These are phyloP conservation scores for Stigmatopora argus DNA, from an alignment of 2,113 vertebrate genomes.

Conservation along the genomic window DNA sequence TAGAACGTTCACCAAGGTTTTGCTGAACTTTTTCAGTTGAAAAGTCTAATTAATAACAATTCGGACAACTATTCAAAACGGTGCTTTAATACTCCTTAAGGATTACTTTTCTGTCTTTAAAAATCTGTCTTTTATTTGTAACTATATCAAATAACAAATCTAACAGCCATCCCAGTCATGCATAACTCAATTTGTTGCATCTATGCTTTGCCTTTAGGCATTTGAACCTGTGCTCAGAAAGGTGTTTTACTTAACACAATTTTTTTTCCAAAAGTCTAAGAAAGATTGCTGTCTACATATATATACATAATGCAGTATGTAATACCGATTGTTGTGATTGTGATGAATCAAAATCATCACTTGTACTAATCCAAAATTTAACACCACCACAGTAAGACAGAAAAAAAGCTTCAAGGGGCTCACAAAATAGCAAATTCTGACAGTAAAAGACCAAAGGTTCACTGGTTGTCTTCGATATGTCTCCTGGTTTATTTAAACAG, in stretches of 20 bases:
- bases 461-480: constrained; percentile 31
- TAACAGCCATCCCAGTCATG: background rate
- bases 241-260: too few species aligned
- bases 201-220: too few species aligned
- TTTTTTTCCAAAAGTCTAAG: too few species aligned
- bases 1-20: background rate
- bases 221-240: too few species aligned
- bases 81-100: too few species aligned
- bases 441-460: constrained; percentile 10
- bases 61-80: background rate
- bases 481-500: constrained; percentile 46
- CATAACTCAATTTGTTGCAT: too few species aligned
- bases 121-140: background rate
- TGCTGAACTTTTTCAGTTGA: background rate
- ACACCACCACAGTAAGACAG: constrained; percentile 7
- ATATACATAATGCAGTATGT: too few species aligned
- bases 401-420: background rate
- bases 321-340: background rate
- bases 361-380: background rate
- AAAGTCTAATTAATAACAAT: background rate
- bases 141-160: background rate
- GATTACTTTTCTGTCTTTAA: too few species aligned
- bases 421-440: constrained; percentile 17
- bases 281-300: too few species aligned
- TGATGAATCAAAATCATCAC: background rate